phyloP scores from a whole-genome alignment of 2,888 invertebrate species.

The Mesorhabditis belari region DNA sequence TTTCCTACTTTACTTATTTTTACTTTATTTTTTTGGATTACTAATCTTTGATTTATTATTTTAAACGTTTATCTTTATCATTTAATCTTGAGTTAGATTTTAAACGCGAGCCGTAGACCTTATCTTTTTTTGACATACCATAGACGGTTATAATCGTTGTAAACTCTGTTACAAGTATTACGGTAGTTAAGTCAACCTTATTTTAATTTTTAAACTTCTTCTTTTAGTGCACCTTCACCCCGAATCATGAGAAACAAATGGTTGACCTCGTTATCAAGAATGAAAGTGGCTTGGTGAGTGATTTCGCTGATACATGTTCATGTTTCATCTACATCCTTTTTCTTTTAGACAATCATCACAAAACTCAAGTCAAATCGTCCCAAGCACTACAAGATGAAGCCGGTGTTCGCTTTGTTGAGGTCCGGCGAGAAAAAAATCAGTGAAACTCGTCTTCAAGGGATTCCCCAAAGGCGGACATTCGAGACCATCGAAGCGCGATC shows the following conservation, averaged over 20 bases:
- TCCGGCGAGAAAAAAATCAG: background rate
- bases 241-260: slow-evolving; percentile 6
- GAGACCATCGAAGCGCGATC: slow-evolving; percentile 6
- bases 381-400: slow-evolving; percentile 25
- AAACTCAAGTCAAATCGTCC: slow-evolving; percentile 27
- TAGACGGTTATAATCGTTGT: too few relatives aligned
- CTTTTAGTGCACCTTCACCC: slow-evolving; percentile 8
- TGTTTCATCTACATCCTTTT: background rate
- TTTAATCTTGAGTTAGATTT: too few relatives aligned
- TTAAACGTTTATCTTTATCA: too few relatives aligned
- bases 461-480: background rate
- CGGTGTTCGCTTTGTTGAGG: slow-evolving; percentile 17
- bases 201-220: too few relatives aligned
- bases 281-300: slow-evolving; percentile 6
- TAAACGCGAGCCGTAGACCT: too few relatives aligned
- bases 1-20: too few relatives aligned
- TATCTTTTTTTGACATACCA: too few relatives aligned
- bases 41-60: too few relatives aligned
- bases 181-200: too few relatives aligned
- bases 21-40: too few relatives aligned
- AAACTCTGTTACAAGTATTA: too few relatives aligned
- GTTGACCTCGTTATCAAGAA: slow-evolving; percentile 13
- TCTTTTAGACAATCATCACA: slow-evolving; percentile 17
- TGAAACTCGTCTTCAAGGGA: background rate
- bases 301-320: background rate